Evolutionary conservation across 2,113 vertebrate species (phyloP), one percentile per base, ranked within the genome.

Genomic region (Neolamprologus sp.): DNA sequence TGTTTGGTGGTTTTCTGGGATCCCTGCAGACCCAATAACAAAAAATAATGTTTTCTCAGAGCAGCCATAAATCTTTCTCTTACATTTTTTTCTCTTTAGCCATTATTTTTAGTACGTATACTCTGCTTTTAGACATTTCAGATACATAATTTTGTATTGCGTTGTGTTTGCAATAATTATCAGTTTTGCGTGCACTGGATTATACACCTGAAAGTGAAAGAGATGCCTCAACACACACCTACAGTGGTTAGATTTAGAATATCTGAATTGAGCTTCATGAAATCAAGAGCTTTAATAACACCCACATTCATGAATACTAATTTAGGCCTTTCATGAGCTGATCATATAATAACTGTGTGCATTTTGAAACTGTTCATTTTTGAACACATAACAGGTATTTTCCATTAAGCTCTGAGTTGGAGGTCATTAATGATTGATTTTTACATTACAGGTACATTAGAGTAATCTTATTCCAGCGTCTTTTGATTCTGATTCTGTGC

Each of bases 291-390:
- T 84, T 37, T 86, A 73, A 82, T 53, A 90, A 88, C 89, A 89
- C 80, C 79, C 73, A 88, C 80, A 81, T 31, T 42, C 21, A 58
- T 71, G 71, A 88, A 90, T 88, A 83, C 63, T 87, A 81, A 92
- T 84, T 40, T 42, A 54, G 12, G 51, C 55, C 35, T 84, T 87
- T 81, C 26, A 63, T 63, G 53, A 83, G 78, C 5, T 58, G 63
- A 45, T 82, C n/a, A 35, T 49, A 31, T 88, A 47, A 78, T 26
- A 4, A 16, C 65, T 45, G 47, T 83, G n/a, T 81, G 65, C n/a
- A 19, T 16, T 31, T 45, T 28, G 6, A 19, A 55, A 57, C 13
- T 55, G 60, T 81, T 78, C 17, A 49, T 49, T 87, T 51, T 53
- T 21, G 26, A 17, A 47, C 7, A 51, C 31, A 45, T 60, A 80